Percentiles rank a stretch among this genome's conserved stretches.
phyloP scores from a whole-genome alignment of 2,113 vertebrate genomes.

The Tragelaphus scriptus region DNA sequence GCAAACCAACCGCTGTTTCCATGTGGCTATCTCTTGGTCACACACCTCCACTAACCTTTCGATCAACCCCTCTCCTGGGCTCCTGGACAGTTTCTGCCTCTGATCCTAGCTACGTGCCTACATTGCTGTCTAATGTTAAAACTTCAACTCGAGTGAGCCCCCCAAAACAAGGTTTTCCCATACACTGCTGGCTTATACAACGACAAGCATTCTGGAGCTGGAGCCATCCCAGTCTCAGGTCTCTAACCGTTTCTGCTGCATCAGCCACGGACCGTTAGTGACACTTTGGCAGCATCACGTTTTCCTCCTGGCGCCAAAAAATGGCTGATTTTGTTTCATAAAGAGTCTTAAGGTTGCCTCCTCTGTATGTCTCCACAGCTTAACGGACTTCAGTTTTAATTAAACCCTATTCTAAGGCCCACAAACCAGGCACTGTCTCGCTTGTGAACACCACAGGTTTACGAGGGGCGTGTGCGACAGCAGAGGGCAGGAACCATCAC shows the following conservation, averaged over 20 bases:
- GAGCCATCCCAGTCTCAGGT: not conserved
- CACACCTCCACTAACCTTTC: rapidly evolving
- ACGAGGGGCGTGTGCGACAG: not conserved
- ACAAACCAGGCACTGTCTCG: not conserved
- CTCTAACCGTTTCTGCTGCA: not conserved
- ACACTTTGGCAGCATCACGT: rapidly evolving
- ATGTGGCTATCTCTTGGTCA: rapidly evolving
- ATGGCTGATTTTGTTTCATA: not conserved
- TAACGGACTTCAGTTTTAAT: not conserved
- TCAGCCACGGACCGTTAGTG: rapidly evolving
- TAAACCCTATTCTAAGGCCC: not conserved
- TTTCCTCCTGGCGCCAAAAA: not conserved
- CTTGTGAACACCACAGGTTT: not conserved
- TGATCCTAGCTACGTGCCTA: not conserved
- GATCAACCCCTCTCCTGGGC: not conserved
- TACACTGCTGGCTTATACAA: not conserved
- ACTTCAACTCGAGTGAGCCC: not conserved
- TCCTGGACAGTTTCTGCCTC: not conserved
- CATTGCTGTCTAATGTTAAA: not conserved
- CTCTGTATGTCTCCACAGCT: not conserved
- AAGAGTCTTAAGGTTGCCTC: not conserved
- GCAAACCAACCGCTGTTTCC: not conserved
- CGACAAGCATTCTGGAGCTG: not conserved
- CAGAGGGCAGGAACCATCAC: not conserved
- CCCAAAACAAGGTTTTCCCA: not conserved